Percentiles rank a stretch among this genome's conserved stretches.
These are phyloP conservation scores for Melieria picta DNA, from an alignment of 2,888 invertebrate species.

Conservation along the genomic window DNA sequence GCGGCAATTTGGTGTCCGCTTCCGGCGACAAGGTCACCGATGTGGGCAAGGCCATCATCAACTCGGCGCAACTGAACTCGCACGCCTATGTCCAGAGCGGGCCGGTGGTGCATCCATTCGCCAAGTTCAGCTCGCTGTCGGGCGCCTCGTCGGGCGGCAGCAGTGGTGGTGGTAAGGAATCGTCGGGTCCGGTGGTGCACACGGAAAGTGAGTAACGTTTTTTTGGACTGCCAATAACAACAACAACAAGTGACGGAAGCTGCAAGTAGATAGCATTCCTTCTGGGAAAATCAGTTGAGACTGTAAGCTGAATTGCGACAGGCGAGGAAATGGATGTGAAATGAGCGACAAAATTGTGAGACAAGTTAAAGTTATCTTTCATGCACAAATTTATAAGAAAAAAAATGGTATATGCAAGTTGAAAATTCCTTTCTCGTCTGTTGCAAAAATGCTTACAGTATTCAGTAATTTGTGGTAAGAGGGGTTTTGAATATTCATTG, in stretches of 20 bases:
- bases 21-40: constrained; percentile 84
- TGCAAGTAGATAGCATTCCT: neutral
- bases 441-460: too few relatives aligned
- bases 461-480: too few relatives aligned
- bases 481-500: too few relatives aligned
- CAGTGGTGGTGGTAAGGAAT: constrained; percentile 46
- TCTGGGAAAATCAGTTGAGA: too few relatives aligned
- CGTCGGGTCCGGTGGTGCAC: constrained; percentile 55
- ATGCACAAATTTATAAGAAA: too few relatives aligned
- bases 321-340: too few relatives aligned
- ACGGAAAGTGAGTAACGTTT: constrained; percentile 61
- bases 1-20: constrained; percentile 75
- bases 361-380: too few relatives aligned
- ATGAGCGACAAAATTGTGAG: too few relatives aligned
- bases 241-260: constrained; percentile 15
- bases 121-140: constrained; percentile 59
- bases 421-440: too few relatives aligned
- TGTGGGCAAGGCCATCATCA: constrained; percentile 81
- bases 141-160: constrained; percentile 61
- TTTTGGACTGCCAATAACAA: neutral
- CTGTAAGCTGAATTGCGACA: too few relatives aligned
- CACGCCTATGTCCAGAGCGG: constrained; percentile 54
- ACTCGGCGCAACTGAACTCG: constrained; percentile 75
- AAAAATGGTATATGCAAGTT: too few relatives aligned
- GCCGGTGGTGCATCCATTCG: constrained; percentile 57